Conservation (phyloP, 2,113 vertebrate genomes). For the Stictonetta naevosa region DNA sequence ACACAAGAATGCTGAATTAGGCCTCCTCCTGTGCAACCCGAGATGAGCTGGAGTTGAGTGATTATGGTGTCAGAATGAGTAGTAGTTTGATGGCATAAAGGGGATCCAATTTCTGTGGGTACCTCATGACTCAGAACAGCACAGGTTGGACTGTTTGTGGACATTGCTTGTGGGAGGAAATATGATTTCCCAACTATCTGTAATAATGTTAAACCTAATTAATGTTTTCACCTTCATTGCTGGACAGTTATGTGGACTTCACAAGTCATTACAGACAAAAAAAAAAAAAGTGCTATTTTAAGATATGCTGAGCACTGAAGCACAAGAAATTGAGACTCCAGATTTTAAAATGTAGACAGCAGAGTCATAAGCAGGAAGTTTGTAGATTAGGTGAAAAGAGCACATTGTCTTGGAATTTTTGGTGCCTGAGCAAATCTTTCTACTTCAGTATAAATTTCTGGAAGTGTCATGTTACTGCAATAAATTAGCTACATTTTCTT, state of each 20-base stretch:
- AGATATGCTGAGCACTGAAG: not conserved
- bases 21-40: accelerated
- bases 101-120: not conserved
- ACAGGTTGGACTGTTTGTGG: not conserved
- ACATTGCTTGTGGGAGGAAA: not conserved
- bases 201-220: not conserved
- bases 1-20: not conserved
- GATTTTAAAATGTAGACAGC: not conserved
- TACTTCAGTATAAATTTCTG: not conserved
- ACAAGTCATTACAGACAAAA: not conserved
- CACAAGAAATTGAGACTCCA: not conserved
- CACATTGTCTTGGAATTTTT: not conserved
- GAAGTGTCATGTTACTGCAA: not conserved
- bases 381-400: not conserved
- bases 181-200: not conserved
- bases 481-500: not conserved
- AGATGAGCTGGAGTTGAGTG: not conserved
- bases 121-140: not conserved
- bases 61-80: not conserved
- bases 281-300: not conserved
- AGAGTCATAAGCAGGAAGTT: not conserved
- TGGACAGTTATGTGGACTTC: not conserved
- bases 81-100: not conserved
- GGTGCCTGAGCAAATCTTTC: not conserved
- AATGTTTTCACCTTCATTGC: not conserved